A percentile compares a stretch with the other conserved stretches of the same genome.
These are phyloP conservation scores for Camponotus pennsylvanicus DNA, from an alignment of 1,140 invertebrate genomes.

Conservation along the genomic window DNA sequence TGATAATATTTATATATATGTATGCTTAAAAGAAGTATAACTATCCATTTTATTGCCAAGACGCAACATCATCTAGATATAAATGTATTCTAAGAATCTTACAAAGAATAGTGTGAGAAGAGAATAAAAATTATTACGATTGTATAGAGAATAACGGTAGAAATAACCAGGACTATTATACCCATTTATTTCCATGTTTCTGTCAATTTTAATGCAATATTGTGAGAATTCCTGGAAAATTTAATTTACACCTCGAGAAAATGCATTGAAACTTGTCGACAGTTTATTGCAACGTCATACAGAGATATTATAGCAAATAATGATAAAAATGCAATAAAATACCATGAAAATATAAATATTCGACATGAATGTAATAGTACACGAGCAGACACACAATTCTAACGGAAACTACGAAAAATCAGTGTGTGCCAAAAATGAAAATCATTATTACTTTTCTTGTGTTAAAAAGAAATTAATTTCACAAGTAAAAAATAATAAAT, in stretches of 20 bases:
- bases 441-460: too few relatives aligned
- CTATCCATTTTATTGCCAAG: neutral
- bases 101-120: neutral
- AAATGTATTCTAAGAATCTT: conserved; percentile 19
- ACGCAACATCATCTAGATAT: neutral
- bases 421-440: too few relatives aligned
- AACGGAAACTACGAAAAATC: neutral
- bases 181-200: conserved; percentile 32
- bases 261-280: neutral
- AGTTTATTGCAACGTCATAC: conserved; percentile 22
- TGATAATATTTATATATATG: neutral
- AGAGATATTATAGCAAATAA: conserved; percentile 9
- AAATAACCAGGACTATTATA: conserved; percentile 26
- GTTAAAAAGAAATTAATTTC: too few relatives aligned
- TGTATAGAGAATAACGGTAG: neutral
- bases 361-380: neutral
- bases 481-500: too few relatives aligned
- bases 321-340: conserved; percentile 13
- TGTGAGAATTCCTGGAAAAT: conserved; percentile 15
- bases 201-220: conserved; percentile 52
- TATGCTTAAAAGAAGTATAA: neutral
- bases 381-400: neutral
- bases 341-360: neutral
- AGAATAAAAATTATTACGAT: conserved; percentile 29
- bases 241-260: conserved; percentile 40